Evolutionary conservation across 2,888 invertebrate genomes (phyloP), one percentile per base, ranked within the genome.

Genomic region (Amitus sp.): DNA sequence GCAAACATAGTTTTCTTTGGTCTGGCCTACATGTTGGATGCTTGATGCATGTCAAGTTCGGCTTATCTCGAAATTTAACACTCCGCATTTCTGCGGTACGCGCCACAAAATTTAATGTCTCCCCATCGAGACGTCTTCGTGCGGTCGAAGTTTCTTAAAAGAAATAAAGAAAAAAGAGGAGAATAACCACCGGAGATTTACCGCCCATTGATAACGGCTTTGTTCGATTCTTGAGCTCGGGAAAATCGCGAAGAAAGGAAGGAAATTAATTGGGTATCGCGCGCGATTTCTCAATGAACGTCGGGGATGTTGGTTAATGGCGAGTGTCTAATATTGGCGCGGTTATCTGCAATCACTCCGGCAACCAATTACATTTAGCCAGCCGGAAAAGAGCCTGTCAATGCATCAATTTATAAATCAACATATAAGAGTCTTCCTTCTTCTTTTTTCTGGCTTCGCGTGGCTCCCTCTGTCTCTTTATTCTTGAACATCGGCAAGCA

Each of bases 351-450:
- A 69, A 71, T 74, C 74, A 67, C 70, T 66, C 69, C 27, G 73
- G 73, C 73, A 73, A 78, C 77, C 79, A 78, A 79, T 79, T 78
- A 78, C 78, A 78, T 79, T 79, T 76, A 73, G 71, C 71, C 73
- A 74, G 75, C 74, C 76, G 77, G 78, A 79, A 79, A 79, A 79
- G 74, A 71, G 70, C 67, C 70, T 69, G 67, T 69, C 72, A 62
- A 56, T 65, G 68, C 64, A 68, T 74, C 69, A 74, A 77, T 77
- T 75, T 77, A 77, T 76, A 77, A 77, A 76, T 75, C 77, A 75
- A 73, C 62, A 69, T 71, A 74, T 76, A 74, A 75, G 71, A 68
- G 69, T 62, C 56, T 60, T 47, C 61, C 58, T 60, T 51, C 48
- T 55, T 37, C 48, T 55, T 12, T 50, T n/a, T 23, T 20, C 15